Conservation (phyloP, 2,113 vertebrate genomes). For the Callionymus lyra region DNA sequence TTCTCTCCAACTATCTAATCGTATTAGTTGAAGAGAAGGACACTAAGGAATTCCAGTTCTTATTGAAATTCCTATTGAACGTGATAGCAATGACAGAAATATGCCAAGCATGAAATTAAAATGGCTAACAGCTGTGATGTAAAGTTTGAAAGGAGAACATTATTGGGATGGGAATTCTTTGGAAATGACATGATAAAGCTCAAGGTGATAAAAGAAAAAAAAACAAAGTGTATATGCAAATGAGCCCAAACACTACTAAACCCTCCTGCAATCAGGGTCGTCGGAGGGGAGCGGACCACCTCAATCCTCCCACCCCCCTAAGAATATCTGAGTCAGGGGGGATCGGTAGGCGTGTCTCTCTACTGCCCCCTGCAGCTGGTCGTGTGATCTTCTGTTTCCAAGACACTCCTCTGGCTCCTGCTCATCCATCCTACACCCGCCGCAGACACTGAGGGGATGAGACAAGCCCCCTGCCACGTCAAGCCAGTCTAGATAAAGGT, state of each 20-base stretch:
- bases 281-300: too few relatives aligned
- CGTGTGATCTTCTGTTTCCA: too few relatives aligned
- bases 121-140: slow-evolving; percentile 18
- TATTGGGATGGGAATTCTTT: slow-evolving; percentile 14
- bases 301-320: too few relatives aligned
- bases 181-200: slow-evolving; percentile 16
- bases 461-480: too few relatives aligned
- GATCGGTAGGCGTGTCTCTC: too few relatives aligned
- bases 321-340: too few relatives aligned
- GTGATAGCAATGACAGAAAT: slow-evolving; percentile 37
- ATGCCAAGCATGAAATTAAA: slow-evolving; percentile 52
- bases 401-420: too few relatives aligned
- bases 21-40: slow-evolving; percentile 44
- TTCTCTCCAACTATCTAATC: slow-evolving; percentile 30
- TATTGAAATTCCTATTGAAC: slow-evolving; percentile 45
- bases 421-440: too few relatives aligned
- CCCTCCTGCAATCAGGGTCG: too few relatives aligned
- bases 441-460: too few relatives aligned
- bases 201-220: slow-evolving; percentile 23
- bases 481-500: too few relatives aligned
- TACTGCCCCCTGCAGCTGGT: too few relatives aligned
- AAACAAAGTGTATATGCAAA: slow-evolving; percentile 8
- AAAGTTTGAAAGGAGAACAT: slow-evolving; percentile 38
- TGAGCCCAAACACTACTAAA: background rate
- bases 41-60: slow-evolving; percentile 32